Evolutionary conservation across 2,797 vertebrate species (phyloP), one percentile per base, ranked within the genome.

Genomic region (Oophaga sylvatica): DNA sequence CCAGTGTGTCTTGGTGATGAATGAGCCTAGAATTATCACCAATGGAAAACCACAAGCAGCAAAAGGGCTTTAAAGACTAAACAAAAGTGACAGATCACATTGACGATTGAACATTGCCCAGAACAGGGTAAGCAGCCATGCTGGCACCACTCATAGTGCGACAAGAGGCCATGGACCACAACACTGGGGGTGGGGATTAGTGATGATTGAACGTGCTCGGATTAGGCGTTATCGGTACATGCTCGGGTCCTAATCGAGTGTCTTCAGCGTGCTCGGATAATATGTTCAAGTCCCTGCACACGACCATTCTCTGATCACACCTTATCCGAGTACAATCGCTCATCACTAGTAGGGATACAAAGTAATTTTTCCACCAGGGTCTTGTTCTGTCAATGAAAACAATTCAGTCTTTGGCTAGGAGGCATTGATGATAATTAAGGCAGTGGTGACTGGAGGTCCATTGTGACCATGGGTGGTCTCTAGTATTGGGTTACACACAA

Each of bases 11-110:
- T 0, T 53, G 17, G 45, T 41, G 63, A 77, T 63, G 68, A 45
- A 63, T 81, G 35, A 78, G 60, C 57, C 60, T 78, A 77, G 22
- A 77, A 78, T 77, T 85, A 65, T 65, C 45, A 15, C 19, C 6
- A 63, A 77, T 77, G 59, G 57, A 20, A 29, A 76, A 63, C 41
- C 59, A 84, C 60, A 45, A 75, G 15, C 13, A 26, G 26, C 20
- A n/a, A 71, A 68, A 57, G 10, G 35, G 3, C 53, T 48, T 12
- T 48, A 53, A 13, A 13, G 11, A 35, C 57, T 80, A 62, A 17
- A 62, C 26, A 57, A 63, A 15, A 63, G 57, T 2, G 59, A 63
- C 19, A n/a, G 63, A 45, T 80, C 78, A 63, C 60, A 63, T 80
- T 80, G 29, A 31, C 22, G 22, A 13, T n/a, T 48, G 3, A 13